These are phyloP conservation scores for Rhabdomys dilectus DNA, from an alignment of 2,113 vertebrate genomes.

Conservation along the genomic window DNA sequence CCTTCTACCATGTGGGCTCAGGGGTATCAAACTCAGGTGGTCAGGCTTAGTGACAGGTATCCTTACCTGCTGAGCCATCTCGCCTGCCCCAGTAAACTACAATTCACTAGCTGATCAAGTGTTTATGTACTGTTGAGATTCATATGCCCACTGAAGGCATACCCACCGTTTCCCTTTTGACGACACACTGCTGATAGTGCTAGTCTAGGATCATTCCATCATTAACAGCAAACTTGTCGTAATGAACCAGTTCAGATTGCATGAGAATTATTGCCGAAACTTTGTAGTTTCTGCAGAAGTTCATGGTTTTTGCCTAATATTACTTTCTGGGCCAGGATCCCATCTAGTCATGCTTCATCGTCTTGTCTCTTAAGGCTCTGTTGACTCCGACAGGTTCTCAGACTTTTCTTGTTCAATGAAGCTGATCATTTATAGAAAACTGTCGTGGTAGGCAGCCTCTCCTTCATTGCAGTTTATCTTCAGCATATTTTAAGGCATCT, in stretches of 20 bases:
- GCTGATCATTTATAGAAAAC: background rate
- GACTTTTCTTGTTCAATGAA: conserved; percentile 4
- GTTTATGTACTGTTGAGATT: background rate
- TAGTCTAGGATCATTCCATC: no score
- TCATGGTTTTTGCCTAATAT: background rate
- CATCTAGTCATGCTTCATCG: background rate
- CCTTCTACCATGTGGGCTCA: no score
- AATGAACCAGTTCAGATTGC: background rate
- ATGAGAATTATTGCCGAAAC: background rate
- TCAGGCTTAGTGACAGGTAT: background rate
- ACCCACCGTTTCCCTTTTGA: background rate
- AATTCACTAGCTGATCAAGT: conserved; percentile 29
- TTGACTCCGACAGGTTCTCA: conserved; percentile 7
- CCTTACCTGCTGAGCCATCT: background rate
- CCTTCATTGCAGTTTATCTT: background rate
- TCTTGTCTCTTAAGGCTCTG: background rate
- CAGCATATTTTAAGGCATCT: background rate
- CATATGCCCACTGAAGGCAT: background rate
- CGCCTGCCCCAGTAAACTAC: background rate
- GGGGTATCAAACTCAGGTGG: background rate
- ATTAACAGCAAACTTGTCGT: background rate
- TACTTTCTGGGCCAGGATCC: background rate
- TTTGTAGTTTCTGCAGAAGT: background rate
- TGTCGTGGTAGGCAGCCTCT: background rate
- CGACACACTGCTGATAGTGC: background rate